phyloP scores from a whole-genome alignment of 1,140 invertebrate genomes.

The Bombus pascuorum region DNA sequence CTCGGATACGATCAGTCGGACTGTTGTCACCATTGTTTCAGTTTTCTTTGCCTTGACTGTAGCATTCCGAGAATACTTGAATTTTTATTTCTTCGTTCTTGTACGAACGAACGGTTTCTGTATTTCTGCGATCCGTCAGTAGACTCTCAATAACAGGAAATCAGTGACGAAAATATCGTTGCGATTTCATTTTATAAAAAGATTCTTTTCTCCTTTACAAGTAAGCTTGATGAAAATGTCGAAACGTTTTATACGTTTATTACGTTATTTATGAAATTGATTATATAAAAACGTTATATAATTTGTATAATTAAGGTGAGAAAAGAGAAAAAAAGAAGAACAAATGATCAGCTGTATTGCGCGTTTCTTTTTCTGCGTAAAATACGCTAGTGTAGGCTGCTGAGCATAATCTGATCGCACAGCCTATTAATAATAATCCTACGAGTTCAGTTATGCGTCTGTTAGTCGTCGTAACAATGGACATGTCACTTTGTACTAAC shows the following conservation, averaged over 20 bases:
- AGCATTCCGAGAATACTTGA: conserved; percentile 18
- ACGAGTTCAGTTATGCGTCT: background rate
- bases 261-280: background rate
- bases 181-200: background rate
- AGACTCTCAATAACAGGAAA: conserved; percentile 21
- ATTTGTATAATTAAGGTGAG: background rate
- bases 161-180: background rate
- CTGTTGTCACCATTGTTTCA: conserved; percentile 10
- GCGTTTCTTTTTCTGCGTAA: conserved; percentile 1
- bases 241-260: background rate
- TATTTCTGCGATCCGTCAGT: background rate
- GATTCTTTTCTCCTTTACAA: background rate
- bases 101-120: background rate
- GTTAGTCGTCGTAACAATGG: conserved; percentile 7
- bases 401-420: conserved; percentile 30
- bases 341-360: background rate
- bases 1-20: background rate
- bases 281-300: background rate
- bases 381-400: conserved; percentile 1
- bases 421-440: conserved; percentile 33
- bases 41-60: background rate
- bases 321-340: too few relatives aligned
- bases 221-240: background rate
- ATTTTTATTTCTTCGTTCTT: conserved; percentile 19
- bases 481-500: conserved; percentile 5